Conservation (phyloP, 1,140 invertebrate species). For the Lepeophtheirus salmonis region DNA sequence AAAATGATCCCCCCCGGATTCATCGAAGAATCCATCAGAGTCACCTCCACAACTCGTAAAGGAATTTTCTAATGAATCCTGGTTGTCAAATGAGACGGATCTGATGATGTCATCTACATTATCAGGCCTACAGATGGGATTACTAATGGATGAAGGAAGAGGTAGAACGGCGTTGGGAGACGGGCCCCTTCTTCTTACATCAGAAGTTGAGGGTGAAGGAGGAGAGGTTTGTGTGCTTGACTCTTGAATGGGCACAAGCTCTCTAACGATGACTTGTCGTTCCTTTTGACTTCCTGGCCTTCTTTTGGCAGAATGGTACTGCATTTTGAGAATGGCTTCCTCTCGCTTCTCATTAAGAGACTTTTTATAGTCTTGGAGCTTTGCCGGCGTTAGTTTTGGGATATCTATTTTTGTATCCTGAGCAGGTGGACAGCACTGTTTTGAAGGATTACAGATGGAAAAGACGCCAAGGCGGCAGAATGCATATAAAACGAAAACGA, state of each 20-base stretch:
- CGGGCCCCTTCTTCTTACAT: background rate
- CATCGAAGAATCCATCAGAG: background rate
- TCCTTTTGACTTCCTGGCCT: too few relatives aligned
- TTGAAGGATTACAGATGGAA: conserved; percentile 13
- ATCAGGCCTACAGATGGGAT: background rate
- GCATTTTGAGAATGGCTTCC: background rate
- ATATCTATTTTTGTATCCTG: background rate
- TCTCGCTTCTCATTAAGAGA: background rate
- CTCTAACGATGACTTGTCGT: too few relatives aligned
- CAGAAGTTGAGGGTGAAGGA: too few relatives aligned
- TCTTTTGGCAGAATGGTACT: background rate
- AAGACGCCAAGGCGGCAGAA: conserved; percentile 15
- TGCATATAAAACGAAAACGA: conserved; percentile 14
- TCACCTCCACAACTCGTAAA: background rate
- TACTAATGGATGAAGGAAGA: background rate
- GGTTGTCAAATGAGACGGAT: too few relatives aligned
- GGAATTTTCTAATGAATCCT: too few relatives aligned
- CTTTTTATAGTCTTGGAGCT: background rate
- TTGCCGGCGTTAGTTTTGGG: background rate
- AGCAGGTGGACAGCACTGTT: background rate
- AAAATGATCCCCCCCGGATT: background rate
- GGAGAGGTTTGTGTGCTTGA: too few relatives aligned
- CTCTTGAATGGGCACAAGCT: background rate
- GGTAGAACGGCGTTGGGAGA: background rate
- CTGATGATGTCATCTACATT: background rate